Base-by-base conservation (phyloP, 2,888 invertebrate genomes). In the Euplexia lucipara region DNA sequence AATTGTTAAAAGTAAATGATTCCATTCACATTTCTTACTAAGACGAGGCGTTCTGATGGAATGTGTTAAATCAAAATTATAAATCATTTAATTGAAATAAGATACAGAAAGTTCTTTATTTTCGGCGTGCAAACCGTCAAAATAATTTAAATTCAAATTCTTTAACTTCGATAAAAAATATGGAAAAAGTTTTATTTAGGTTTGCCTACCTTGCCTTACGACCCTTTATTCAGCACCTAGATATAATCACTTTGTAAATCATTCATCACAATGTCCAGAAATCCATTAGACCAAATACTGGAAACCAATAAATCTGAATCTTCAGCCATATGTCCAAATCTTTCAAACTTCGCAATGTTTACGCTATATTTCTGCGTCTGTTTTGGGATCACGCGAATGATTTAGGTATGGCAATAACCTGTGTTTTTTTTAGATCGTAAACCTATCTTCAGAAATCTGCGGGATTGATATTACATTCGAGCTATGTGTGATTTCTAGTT, bases 321-420 rank as follows among this genome's bases (percentile, higher is more conserved):
- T 22, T 30, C 34, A 35, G 26, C 8, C 34, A 49, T 51, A 18
- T 73, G 37, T 47, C 54, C 8, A 3, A 35, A 61, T 52, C 39
- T 47, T 69, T 53, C 30, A n/a, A 62, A 58, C 30, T 49, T 3
- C 22, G 1, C 8, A 12, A 52, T 64, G 52, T 70, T 70, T 74
- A 60, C 48, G 3, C 26, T 35, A 41, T 58, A 49, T 54, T 57
- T 58, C 53, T 62, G 5, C 35, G n/a, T 65, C 35, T 59, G 62
- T 70, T 64, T 57, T 18, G 10, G 39, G n/a, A 57, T 62, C 59
- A 78, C 59, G 10, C n/a, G 30, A 52, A 62, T 75, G 79, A 80
- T 78, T 73, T 78, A 81, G 57, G 48, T 20, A 20, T 16, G 35
- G 61, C 45, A 70, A 81, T 70, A 81, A 79, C 64, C 49, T 35